phyloP scores from a whole-genome alignment of 2,888 invertebrate genomes.

The Glaucopsyche alexis region DNA sequence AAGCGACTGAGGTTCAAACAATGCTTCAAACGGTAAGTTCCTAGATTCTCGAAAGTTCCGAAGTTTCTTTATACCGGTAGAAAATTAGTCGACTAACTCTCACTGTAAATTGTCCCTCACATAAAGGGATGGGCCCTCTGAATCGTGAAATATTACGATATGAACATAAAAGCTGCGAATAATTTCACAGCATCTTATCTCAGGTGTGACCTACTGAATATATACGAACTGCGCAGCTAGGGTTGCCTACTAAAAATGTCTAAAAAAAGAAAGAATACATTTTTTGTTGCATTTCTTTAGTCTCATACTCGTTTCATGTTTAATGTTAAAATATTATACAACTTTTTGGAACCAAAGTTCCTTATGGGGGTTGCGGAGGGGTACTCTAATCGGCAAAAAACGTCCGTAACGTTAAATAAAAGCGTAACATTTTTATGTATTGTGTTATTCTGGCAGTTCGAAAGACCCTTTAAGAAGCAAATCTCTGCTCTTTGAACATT shows the following conservation, averaged over 20 bases:
- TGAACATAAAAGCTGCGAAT: conserved; percentile 48
- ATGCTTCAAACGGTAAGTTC: conserved; percentile 14
- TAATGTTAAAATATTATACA: no score
- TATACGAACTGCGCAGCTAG: conserved; percentile 30
- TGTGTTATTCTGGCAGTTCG: no score
- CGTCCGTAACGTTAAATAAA: no score
- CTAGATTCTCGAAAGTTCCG: conserved; percentile 18
- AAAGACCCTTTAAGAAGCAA: no score
- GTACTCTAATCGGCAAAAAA: no score
- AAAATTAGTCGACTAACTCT: conserved; percentile 48
- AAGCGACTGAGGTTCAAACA: conserved; percentile 10
- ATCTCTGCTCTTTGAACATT: no score
- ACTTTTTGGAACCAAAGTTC: no score
- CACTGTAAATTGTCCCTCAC: conserved; percentile 71
- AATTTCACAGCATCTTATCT: conserved; percentile 40
- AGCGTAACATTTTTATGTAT: no score
- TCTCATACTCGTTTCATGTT: no score
- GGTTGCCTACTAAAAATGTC: conserved; percentile 26
- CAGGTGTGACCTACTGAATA: conserved; percentile 35
- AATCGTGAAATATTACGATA: conserved; percentile 55
- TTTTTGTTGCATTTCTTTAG: not conserved
- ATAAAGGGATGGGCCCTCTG: conserved; percentile 64
- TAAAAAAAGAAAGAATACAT: not conserved
- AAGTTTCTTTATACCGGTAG: conserved; percentile 22
- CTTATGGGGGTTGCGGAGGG: no score